Percentiles rank a stretch among this genome's conserved stretches.
phyloP scores from a whole-genome alignment of 2,113 vertebrate species.

The Myrmophylax atrothorax region DNA sequence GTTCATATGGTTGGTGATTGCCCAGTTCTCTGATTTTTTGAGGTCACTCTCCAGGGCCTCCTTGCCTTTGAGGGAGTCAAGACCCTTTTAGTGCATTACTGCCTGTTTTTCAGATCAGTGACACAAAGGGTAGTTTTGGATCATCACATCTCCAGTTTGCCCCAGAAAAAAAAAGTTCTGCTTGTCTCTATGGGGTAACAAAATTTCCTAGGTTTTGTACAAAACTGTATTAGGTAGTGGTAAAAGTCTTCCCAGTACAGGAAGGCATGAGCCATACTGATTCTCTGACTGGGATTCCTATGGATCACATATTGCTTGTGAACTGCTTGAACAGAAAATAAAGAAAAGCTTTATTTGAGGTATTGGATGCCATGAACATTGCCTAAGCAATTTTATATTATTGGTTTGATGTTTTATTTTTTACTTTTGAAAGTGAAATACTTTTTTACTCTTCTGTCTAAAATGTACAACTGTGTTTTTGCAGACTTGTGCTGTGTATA shows the following conservation, averaged over 20 bases:
- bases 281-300: neutral
- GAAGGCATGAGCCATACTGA: neutral
- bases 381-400: neutral
- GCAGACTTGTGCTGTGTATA: neutral
- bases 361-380: neutral
- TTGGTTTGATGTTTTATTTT: neutral
- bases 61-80: neutral
- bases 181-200: accelerated
- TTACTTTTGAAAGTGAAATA: neutral
- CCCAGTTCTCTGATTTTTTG: neutral
- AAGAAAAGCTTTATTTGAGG: neutral
- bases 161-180: neutral
- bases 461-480: neutral
- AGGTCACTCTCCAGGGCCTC: neutral
- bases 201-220: neutral
- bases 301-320: neutral
- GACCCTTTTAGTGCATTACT: accelerated
- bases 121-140: neutral
- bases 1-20: neutral
- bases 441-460: neutral
- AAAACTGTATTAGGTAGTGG: neutral
- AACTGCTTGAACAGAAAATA: neutral
- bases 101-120: neutral
- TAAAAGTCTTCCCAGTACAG: neutral
- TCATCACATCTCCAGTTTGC: neutral